Conservation (phyloP, 2,888 invertebrate genomes). For the Pristionchus mayeri region DNA sequence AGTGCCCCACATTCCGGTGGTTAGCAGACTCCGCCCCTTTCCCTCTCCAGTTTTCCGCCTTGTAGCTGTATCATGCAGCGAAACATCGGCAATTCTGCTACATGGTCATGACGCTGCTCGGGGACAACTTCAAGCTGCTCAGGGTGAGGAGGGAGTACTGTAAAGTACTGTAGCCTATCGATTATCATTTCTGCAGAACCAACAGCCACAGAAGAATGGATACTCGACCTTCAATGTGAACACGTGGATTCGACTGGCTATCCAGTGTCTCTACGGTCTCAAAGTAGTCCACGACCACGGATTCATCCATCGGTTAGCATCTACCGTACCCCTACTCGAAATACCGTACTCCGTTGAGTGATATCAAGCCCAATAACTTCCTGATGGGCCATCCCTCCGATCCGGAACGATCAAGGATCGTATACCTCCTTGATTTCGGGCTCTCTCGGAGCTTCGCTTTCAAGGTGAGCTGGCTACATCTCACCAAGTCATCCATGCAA, state of each 20-base stretch:
- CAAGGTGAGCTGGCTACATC: constrained; percentile 20
- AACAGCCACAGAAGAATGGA: constrained; percentile 21
- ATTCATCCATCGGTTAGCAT: constrained; percentile 54
- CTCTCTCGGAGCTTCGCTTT: constrained; percentile 60
- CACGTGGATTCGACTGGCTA: constrained; percentile 66
- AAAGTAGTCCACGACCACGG: constrained; percentile 64
- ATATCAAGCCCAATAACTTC: constrained; percentile 67
- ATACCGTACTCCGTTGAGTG: constrained; percentile 18
- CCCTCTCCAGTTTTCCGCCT: neutral
- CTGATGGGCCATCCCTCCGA: constrained; percentile 66
- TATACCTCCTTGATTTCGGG: constrained; percentile 70
- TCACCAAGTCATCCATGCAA: too few species aligned
- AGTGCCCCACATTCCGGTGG: constrained; percentile 64
- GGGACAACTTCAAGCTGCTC: constrained; percentile 64
- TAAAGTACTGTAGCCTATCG: neutral
- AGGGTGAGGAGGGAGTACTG: constrained; percentile 30
- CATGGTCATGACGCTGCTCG: constrained; percentile 70
- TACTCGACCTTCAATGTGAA: constrained; percentile 27
- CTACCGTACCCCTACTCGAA: neutral
- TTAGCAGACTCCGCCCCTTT: constrained; percentile 19
- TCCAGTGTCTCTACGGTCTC: constrained; percentile 65
- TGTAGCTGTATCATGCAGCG: constrained; percentile 57
- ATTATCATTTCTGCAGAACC: neutral
- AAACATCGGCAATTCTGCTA: constrained; percentile 64
- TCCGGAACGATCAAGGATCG: constrained; percentile 56